These are phyloP conservation scores for Oplegnathus fasciatus DNA, from an alignment of 2,113 vertebrate genomes.

Conservation along the genomic window DNA sequence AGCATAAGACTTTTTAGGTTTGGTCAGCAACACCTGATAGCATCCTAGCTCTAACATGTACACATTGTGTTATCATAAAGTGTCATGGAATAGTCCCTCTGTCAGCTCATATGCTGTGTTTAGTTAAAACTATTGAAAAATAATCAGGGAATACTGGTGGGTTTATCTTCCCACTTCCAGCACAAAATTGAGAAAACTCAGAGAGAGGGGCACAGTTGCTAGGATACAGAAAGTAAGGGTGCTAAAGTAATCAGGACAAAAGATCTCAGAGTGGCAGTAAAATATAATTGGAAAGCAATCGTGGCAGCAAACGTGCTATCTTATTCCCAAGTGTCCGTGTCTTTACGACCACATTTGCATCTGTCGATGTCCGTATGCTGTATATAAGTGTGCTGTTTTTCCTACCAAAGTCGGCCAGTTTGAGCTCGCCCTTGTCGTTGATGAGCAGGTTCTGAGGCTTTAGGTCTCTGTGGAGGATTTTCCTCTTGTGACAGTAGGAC, in stretches of 20 bases:
- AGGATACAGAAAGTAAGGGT: slow-evolving; percentile 71
- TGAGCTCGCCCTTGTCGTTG: slow-evolving; percentile 95
- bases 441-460: slow-evolving; percentile 98
- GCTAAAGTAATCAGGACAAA: slow-evolving; percentile 55
- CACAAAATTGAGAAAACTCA: slow-evolving; percentile 39
- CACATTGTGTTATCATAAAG: slow-evolving; percentile 1
- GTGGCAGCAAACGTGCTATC: background rate
- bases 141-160: slow-evolving; percentile 5
- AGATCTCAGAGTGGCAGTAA: slow-evolving; percentile 46
- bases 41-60: background rate
- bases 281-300: slow-evolving; percentile 47
- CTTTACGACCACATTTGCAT: background rate
- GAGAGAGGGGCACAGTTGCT: slow-evolving; percentile 70
- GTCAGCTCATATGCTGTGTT: background rate
- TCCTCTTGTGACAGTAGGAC: slow-evolving; percentile 94
- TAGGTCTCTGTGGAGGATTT: slow-evolving; percentile 96
- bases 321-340: background rate
- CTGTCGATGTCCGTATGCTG: background rate
- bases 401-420: slow-evolving; percentile 96
- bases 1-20: too few relatives aligned
- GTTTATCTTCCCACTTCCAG: slow-evolving; percentile 30
- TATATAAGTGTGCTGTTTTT: background rate
- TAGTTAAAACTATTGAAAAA: slow-evolving; percentile 16
- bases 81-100: too few relatives aligned
- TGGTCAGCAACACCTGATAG: background rate